Conservation (phyloP, 2,797 vertebrate genomes). For the Acestrorhynchus altus region DNA sequence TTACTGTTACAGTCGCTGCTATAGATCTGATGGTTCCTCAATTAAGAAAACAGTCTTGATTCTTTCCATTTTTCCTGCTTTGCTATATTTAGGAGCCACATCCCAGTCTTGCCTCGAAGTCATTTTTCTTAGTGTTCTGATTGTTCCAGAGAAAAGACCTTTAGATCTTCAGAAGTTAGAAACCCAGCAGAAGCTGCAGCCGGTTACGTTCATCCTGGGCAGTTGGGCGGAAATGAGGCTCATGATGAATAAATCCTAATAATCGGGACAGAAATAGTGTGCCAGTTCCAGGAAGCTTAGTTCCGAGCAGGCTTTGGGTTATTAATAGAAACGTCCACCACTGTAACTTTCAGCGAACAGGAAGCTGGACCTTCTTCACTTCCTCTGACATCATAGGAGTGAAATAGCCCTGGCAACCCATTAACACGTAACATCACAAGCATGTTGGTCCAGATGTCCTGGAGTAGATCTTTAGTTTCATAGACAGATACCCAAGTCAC, state of each 20-base stretch:
- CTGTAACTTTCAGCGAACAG: neutral
- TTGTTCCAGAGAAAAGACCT: neutral
- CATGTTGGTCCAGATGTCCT: neutral
- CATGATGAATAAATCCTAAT: constrained; percentile 23
- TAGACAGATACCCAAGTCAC: neutral
- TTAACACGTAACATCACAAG: neutral
- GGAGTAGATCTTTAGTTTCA: neutral
- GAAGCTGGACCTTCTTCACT: neutral
- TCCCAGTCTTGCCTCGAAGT: neutral
- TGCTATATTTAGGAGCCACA: neutral
- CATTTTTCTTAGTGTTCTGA: neutral
- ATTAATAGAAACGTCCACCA: constrained; percentile 2
- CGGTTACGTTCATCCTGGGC: neutral
- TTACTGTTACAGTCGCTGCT: neutral
- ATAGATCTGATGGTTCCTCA: neutral
- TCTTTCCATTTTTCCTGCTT: neutral
- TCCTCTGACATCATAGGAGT: neutral
- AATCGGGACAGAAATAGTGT: neutral
- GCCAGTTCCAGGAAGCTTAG: constrained; percentile 7
- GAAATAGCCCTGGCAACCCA: neutral
- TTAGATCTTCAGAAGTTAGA: neutral
- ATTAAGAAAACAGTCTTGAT: neutral
- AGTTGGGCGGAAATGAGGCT: constrained; percentile 5
- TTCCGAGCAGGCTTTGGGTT: neutral
- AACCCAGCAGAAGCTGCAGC: neutral